Evolutionary conservation across 2,888 invertebrate genomes (phyloP).

Genomic region (Oxyteleia sp.): DNA sequence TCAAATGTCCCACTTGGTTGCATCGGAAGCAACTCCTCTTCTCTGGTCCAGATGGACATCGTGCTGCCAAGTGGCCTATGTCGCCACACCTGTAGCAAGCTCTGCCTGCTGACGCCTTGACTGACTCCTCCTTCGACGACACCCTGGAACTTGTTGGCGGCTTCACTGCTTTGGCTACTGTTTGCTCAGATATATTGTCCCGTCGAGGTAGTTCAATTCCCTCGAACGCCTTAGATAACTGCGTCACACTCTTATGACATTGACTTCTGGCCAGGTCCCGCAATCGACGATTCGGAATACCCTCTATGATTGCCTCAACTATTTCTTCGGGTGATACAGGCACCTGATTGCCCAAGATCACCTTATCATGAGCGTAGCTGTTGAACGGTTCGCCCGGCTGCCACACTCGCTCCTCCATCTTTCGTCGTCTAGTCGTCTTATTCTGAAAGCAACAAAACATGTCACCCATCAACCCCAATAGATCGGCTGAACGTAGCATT

Average conservation of each 20-base stretch:
- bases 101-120: background rate
- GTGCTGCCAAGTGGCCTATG: background rate
- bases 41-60: background rate
- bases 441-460: constrained; percentile 65
- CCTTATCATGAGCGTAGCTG: constrained; percentile 65
- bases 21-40: background rate
- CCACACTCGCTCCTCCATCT: constrained; percentile 69
- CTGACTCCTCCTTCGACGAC: background rate
- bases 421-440: constrained; percentile 40
- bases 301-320: constrained; percentile 21
- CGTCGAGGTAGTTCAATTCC: constrained; percentile 2
- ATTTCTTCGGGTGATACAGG: background rate
- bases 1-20: background rate
- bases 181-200: background rate
- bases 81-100: constrained; percentile 35
- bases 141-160: background rate
- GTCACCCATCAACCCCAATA: constrained; percentile 61
- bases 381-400: constrained; percentile 58
- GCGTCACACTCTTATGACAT: constrained; percentile 12
- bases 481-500: constrained; percentile 23
- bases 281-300: constrained; percentile 37
- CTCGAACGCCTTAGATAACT: constrained; percentile 20
- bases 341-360: constrained; percentile 56
- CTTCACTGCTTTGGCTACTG: background rate
- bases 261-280: constrained; percentile 47